Evolutionary conservation across 92 coral and sea anemone species (phyloP).

Genomic region (Epizoanthus illoricatus): DNA sequence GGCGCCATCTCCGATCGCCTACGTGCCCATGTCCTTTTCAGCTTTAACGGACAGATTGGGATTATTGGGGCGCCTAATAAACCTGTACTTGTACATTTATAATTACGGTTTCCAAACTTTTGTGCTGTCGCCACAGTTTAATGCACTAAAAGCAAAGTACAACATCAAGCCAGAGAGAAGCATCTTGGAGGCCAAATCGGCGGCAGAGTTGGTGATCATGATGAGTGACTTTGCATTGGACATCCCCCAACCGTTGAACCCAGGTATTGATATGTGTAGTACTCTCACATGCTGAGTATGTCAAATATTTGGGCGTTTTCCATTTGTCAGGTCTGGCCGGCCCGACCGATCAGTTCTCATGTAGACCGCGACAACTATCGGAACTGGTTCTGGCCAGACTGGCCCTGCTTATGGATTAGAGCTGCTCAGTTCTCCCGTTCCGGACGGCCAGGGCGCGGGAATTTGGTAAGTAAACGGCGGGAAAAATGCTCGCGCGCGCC

Average conservation of each 20-base stretch:
- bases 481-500: no score
- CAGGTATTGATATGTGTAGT: constrained; percentile 43
- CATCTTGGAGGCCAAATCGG: constrained; percentile 32
- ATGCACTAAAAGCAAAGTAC: constrained; percentile 3
- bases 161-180: constrained; percentile 44
- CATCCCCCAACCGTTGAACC: constrained; percentile 60
- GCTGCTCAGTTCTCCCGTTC: no score
- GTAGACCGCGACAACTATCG: no score
- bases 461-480: no score
- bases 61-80: constrained; percentile 48
- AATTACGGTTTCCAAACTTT: background rate
- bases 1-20: constrained; percentile 37
- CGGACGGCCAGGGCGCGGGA: no score
- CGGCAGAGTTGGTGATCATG: constrained; percentile 52
- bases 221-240: constrained; percentile 63
- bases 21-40: constrained; percentile 38
- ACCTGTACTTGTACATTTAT: background rate
- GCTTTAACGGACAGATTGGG: constrained; percentile 43
- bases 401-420: no score
- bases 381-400: no score
- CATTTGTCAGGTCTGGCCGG: no score
- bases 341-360: no score
- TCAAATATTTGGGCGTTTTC: no score
- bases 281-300: no score
- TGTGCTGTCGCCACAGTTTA: background rate